A percentile compares a stretch with the other conserved stretches of the same genome.
These are phyloP conservation scores for Acromyrmex charruanus DNA, from an alignment of 1,140 invertebrate species.

Conservation along the genomic window DNA sequence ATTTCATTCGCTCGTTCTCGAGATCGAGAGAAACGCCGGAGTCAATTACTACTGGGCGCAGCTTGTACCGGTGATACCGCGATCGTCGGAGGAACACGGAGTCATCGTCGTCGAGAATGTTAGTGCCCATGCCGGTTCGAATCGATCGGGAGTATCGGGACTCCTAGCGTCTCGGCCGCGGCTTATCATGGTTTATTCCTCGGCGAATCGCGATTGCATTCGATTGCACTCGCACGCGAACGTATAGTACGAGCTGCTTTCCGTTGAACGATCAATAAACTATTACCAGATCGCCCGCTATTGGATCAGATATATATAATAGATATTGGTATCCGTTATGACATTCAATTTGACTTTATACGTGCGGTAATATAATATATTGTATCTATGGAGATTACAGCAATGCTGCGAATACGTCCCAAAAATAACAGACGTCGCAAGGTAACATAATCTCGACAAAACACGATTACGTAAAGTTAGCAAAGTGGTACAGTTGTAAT, in stretches of 20 bases:
- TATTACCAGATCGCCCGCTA: not conserved
- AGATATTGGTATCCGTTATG: not conserved
- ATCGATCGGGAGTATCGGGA: slow-evolving; percentile 56
- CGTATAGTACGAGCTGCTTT: not conserved
- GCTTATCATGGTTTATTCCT: not conserved
- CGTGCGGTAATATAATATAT: not conserved
- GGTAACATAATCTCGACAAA: not conserved
- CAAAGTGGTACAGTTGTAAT: not conserved
- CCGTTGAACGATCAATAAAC: slow-evolving; percentile 14
- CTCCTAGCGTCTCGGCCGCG: slow-evolving; percentile 30
- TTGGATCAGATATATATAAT: not conserved
- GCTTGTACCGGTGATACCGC: slow-evolving; percentile 35
- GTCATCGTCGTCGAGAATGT: slow-evolving; percentile 54
- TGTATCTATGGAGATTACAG: not conserved
- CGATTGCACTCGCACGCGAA: not conserved
- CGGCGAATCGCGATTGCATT: not conserved
- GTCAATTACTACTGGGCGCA: slow-evolving; percentile 69
- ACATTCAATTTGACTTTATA: not conserved
- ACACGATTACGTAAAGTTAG: not conserved
- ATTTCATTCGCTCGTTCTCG: slow-evolving; percentile 65
- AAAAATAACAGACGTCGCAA: not conserved
- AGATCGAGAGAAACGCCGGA: slow-evolving; percentile 61
- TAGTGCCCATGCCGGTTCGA: not conserved
- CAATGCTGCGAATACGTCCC: not conserved
- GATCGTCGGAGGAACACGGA: slow-evolving; percentile 19